Evolutionary conservation across 64 coral and sea anemone species (phyloP).

Genomic region (Platygyra sinensis): DNA sequence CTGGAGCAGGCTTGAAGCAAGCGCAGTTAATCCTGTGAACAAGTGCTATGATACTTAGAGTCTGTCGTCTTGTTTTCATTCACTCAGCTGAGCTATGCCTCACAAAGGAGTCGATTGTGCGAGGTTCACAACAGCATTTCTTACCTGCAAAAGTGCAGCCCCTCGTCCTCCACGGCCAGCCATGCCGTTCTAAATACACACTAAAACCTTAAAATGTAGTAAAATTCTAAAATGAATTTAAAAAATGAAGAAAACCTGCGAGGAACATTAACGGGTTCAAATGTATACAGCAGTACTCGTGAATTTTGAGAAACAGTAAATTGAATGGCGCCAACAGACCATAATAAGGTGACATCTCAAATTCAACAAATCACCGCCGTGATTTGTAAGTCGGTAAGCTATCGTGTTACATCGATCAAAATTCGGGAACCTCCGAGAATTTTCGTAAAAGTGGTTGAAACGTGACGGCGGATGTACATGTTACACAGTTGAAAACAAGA

Average conservation of each 20-base stretch:
- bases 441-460: not conserved
- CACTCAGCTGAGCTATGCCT: no score
- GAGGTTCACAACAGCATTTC: not conserved
- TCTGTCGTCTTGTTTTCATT: not conserved
- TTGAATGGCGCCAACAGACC: conserved; percentile 67
- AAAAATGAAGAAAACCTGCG: not conserved
- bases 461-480: not conserved
- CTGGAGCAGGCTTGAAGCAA: no score
- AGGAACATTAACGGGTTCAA: no score
- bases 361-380: conserved; percentile 16
- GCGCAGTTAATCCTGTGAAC: no score
- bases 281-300: not conserved
- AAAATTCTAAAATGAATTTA: conserved; percentile 9
- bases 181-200: conserved; percentile 44
- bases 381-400: not conserved
- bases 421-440: conserved; percentile 11
- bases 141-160: conserved; percentile 88
- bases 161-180: conserved; percentile 91
- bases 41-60: not conserved
- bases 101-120: not conserved
- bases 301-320: not conserved
- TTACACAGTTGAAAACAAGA: not conserved
- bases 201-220: conserved; percentile 31
- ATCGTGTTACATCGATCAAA: conserved; percentile 13
- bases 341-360: conserved; percentile 35